Percentiles rank a stretch among this genome's conserved stretches.
phyloP scores from a whole-genome alignment of 2,113 vertebrate species.

The Solea senegalensis region DNA sequence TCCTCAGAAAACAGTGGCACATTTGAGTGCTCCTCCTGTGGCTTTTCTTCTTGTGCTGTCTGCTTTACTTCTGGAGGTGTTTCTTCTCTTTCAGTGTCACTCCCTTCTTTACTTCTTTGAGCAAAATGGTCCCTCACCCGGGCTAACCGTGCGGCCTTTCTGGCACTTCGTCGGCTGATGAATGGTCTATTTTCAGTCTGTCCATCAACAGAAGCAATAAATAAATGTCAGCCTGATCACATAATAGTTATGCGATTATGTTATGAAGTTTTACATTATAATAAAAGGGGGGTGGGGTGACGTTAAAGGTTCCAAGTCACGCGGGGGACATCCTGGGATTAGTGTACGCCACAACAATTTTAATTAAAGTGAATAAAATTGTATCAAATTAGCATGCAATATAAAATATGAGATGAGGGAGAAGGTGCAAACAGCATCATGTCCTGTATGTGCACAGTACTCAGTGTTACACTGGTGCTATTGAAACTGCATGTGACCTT shows the following conservation, averaged over 20 bases:
- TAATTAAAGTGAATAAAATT: background rate
- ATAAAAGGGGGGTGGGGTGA: background rate
- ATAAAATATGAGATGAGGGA: conserved; percentile 13
- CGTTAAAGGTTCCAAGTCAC: background rate
- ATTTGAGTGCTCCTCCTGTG: background rate
- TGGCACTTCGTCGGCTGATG: conserved; percentile 50
- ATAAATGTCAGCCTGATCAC: conserved; percentile 20
- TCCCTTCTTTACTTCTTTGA: conserved; percentile 21
- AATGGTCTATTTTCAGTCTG: conserved; percentile 69
- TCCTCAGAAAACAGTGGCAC: conserved; percentile 14
- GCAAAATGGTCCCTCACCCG: conserved; percentile 66
- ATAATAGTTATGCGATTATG: conserved; percentile 1
- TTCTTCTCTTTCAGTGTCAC: conserved; percentile 23
- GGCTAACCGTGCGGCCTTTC: conserved; percentile 67
- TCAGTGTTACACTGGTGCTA: conserved; percentile 19
- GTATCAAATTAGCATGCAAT: background rate
- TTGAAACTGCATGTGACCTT: conserved; percentile 36
- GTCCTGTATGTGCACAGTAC: conserved; percentile 4
- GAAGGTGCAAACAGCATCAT: conserved; percentile 22
- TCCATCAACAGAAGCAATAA: conserved; percentile 37
- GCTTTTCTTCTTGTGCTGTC: conserved; percentile 13
- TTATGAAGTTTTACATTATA: background rate
- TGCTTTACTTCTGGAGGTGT: conserved; percentile 20
- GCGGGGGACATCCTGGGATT: background rate
- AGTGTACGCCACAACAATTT: background rate